phyloP scores from a whole-genome alignment of 2,888 invertebrate genomes.

The Helicoverpa assulta region DNA sequence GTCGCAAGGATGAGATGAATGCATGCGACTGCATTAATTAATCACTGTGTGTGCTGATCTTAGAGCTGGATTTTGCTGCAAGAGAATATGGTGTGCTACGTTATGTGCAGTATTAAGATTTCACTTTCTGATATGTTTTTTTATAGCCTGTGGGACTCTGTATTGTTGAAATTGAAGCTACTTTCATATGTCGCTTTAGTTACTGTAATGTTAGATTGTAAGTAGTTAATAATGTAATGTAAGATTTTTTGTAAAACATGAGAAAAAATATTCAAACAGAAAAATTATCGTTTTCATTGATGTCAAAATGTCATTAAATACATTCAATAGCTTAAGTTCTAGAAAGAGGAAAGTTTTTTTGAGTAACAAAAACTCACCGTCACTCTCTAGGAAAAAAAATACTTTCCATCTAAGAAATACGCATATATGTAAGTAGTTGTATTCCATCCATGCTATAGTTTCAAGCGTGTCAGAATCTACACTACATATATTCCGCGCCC shows the following conservation, averaged over 20 bases:
- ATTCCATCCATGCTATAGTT: slow-evolving; percentile 11
- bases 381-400: neutral
- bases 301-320: too few relatives aligned
- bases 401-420: neutral
- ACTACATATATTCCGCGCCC: slow-evolving; percentile 38
- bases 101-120: slow-evolving; percentile 4
- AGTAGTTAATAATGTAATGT: too few relatives aligned
- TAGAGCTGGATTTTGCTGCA: slow-evolving; percentile 13
- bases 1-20: slow-evolving; percentile 36
- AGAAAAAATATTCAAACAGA: too few relatives aligned
- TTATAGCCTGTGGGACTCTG: too few relatives aligned
- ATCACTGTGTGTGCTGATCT: slow-evolving; percentile 28
- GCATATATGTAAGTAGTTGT: neutral
- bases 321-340: too few relatives aligned
- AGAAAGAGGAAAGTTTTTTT: too few relatives aligned
- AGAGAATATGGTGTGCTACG: slow-evolving; percentile 6
- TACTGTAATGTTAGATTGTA: too few relatives aligned
- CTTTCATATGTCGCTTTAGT: too few relatives aligned
- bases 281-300: too few relatives aligned
- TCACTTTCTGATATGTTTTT: too few relatives aligned
- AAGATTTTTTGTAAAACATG: too few relatives aligned
- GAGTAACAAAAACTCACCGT: accelerated
- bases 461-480: slow-evolving; percentile 18
- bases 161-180: too few relatives aligned
- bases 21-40: slow-evolving; percentile 44